Evolutionary conservation across 2,888 invertebrate genomes (phyloP), one percentile per base, ranked within the genome.

Genomic region (Drosophila tripunctata): DNA sequence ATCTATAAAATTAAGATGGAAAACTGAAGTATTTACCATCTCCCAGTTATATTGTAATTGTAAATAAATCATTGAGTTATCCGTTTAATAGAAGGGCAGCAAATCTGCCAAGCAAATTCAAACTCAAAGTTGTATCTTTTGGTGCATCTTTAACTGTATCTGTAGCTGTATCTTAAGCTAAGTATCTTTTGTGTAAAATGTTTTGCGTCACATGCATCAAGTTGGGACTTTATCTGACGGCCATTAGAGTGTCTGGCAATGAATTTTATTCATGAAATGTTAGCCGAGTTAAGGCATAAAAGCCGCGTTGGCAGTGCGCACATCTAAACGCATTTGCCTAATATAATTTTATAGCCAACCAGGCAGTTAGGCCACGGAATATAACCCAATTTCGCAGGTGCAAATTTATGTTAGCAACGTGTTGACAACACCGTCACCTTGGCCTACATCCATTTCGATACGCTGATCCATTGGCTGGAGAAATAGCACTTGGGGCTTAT

Each of bases 331-430:
- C 57, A 62, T 79, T 82, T 71, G 55, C 50, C 43, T 68, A 86
- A 79, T 76, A 79, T 67, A 63, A 82, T 85, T 82, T 82, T 71
- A 78, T 75, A 57, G 66, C 75, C 55, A 7, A 44, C 30, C 71
- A 31, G 45, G 19, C 33, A 21, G 36, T 1, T 27, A 27, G 27
- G 41, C 44, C 44, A 47, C 55, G 27, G 67, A 30, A 62, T 68
- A 62, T 68, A 84, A 84, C 65, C 60, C 62, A 80, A 78, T 78
- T 78, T 83, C 43, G 43, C 55, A 75, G 66, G 78, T 66, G 67
- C 36, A 57, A 78, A 78, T 84, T 78, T 82, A 78, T 71, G 82
- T 67, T 67, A 33, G 75, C 76, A 82, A 84, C 68, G 81, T 73
- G 80, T 80, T 80, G 84, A 68, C 65, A 68, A 68, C 56, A 47